These are phyloP conservation scores for Drosophila pruinosa DNA, from an alignment of 1,140 invertebrate genomes.

Conservation along the genomic window DNA sequence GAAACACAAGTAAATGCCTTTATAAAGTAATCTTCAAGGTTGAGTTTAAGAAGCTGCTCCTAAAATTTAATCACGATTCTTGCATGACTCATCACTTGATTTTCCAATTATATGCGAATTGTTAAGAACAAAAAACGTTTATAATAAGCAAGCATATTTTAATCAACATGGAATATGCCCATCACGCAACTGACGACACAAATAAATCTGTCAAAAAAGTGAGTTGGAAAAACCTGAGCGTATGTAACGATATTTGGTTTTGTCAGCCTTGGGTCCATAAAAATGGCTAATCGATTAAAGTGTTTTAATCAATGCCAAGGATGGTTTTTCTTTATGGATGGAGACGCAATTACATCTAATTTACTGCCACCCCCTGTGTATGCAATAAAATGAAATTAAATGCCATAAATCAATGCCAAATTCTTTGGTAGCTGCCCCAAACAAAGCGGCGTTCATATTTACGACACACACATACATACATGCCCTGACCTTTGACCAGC, in stretches of 20 bases:
- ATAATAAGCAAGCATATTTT: not conserved
- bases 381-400: conserved; percentile 68
- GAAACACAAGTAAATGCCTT: too few species aligned
- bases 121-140: not conserved
- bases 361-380: conserved; percentile 25
- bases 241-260: not conserved
- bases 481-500: conserved; percentile 50
- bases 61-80: too few species aligned
- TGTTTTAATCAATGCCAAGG: conserved; percentile 54
- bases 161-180: not conserved
- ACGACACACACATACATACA: not conserved
- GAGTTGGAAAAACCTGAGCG: not conserved
- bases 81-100: too few species aligned
- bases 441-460: conserved; percentile 1
- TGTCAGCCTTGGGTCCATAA: not conserved
- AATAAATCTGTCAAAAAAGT: conserved; percentile 2
- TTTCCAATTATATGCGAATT: too few species aligned
- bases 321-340: conserved; percentile 8
- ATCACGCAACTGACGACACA: not conserved
- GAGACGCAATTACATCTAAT: conserved; percentile 43
- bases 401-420: conserved; percentile 71
- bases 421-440: conserved; percentile 25
- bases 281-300: conserved; percentile 26
- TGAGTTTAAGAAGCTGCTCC: too few species aligned
- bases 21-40: not conserved